Evolutionary conservation across 2,113 vertebrate genomes (phyloP), one percentile per base, ranked within the genome.

Genomic region (Solea senegalensis): DNA sequence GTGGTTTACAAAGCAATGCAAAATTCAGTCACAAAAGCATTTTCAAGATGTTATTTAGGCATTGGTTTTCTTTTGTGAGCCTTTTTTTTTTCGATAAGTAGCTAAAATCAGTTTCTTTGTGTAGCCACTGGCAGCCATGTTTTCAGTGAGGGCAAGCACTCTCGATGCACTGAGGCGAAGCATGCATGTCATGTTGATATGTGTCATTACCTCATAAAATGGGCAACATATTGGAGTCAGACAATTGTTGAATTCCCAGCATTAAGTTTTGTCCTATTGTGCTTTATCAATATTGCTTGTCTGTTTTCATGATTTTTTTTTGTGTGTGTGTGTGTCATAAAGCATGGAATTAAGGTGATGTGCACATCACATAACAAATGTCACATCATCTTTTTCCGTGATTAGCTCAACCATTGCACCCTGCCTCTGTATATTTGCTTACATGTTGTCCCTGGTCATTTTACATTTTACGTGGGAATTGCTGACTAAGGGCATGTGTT

Each of bases 401-500:
- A 26, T 48, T 21, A 64, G 45, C 44, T 63, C 57, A 72, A 69
- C 64, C 48, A 66, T 69, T 56, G 54, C 68, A 63, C 14, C 70
- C 48, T 40, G 57, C 28, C 55, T 65, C 50, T 34, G 63, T 69
- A 54, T 48, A 46, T 70, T 65, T 28, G 72, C 78, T 13, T 9
- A 13, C 45, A 4, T 34, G 34, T 6, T 83, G 74, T 82, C 76
- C 75, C 69, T 43, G 61, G 83, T 81, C 74, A 83, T 83, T 86
- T 86, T 78, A 80, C 72, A 82, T 65, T n/a, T n/a, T n/a, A n/a
- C n/a, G 55, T 4, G 28, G 54, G 54, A 28, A 88, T 74, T 86
- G 91, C 91, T 94, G 92, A 94, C 86, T 92, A 81, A 89, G 83
- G 72, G 74, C 72, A 67, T 67, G 56, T 72, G 79, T 87, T 58